Conservation (phyloP, 2,888 invertebrate genomes). For the Leptinotarsa juncta region DNA sequence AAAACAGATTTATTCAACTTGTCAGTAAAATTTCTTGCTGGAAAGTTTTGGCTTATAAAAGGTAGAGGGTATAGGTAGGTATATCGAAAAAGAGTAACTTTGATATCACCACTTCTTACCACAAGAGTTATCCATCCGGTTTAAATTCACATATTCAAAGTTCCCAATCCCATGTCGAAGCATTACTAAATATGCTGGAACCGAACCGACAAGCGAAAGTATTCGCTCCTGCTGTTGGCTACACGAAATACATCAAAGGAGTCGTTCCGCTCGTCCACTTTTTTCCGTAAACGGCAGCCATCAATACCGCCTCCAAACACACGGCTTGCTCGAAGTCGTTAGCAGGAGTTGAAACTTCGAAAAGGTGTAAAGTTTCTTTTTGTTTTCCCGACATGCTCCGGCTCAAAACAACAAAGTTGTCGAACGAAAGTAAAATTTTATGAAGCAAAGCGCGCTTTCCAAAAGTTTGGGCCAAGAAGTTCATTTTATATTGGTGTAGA, state of each 20-base stretch:
- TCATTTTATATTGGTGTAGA: slow-evolving; percentile 14
- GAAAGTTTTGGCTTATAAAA: no score
- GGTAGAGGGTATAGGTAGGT: no score
- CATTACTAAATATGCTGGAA: background rate
- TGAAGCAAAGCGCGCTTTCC: slow-evolving; percentile 18
- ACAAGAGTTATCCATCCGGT: no score
- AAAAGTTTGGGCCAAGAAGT: slow-evolving; percentile 3
- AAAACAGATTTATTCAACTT: no score
- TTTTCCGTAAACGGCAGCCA: slow-evolving; percentile 3
- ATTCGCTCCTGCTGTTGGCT: background rate
- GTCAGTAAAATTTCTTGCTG: no score
- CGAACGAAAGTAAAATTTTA: slow-evolving; percentile 21
- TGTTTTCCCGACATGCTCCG: background rate
- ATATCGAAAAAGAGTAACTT: no score
- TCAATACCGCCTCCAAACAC: slow-evolving; percentile 10
- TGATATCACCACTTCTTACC: no score
- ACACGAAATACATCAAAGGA: slow-evolving; percentile 14
- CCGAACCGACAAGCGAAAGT: background rate
- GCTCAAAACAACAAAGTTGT: slow-evolving; percentile 20
- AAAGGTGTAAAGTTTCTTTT: slow-evolving; percentile 24
- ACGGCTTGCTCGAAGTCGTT: slow-evolving; percentile 14
- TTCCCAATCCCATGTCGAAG: no score
- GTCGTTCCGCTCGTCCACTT: background rate
- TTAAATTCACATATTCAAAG: no score
- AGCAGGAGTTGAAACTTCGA: slow-evolving; percentile 9